Evolutionary conservation across 2,888 invertebrate species (phyloP), one percentile per base, ranked within the genome.

Genomic region (Neoascia interrupta): DNA sequence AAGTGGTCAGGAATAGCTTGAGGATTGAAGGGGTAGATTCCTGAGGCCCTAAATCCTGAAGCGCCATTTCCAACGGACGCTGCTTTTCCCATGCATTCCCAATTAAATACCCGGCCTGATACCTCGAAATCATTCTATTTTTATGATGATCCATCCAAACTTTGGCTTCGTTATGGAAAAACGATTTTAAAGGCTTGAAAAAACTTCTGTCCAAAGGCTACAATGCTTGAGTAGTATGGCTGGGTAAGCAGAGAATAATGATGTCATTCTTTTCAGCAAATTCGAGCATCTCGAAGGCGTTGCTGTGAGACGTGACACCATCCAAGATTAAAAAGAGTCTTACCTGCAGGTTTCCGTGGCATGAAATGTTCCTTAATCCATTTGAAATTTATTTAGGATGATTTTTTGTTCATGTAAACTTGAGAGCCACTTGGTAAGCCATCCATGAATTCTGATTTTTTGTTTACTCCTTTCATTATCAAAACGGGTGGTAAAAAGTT

Each of bases 391-490:
- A n/a, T n/a, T n/a, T n/a, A n/a, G n/a, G n/a, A n/a, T n/a, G n/a
- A n/a, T 51, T 51, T 36, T 15, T n/a, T 23, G 15, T 37, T 53
- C 53, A 53, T 53, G 23, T 53, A 53, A 23, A 37, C 53, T 15
- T 37, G 36, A 37, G 37, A 36, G 11, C n/a, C n/a, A n/a, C 19
- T 49, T 19, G 49, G 49, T 19, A 19, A 34, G n/a, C 49, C 49
- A 49, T 53, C 53, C 36, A 53, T 23, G n/a, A 53, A 53, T 15
- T 53, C 53, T 13, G 51, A 11, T 19, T 51, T 51, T 36, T 36
- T 51, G 2, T 51, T 51, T 1, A 51, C 51, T 34, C 51, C 51
- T 21, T 36, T 51, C 21, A 36, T 51, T 13, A 51, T 51, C 21
- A 34, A 21, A 34, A 51, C 21, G 13, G 19, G 19, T 18, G 31